These are phyloP conservation scores for Heliconius charithonia DNA, from an alignment of 2,888 invertebrate genomes.

Conservation along the genomic window DNA sequence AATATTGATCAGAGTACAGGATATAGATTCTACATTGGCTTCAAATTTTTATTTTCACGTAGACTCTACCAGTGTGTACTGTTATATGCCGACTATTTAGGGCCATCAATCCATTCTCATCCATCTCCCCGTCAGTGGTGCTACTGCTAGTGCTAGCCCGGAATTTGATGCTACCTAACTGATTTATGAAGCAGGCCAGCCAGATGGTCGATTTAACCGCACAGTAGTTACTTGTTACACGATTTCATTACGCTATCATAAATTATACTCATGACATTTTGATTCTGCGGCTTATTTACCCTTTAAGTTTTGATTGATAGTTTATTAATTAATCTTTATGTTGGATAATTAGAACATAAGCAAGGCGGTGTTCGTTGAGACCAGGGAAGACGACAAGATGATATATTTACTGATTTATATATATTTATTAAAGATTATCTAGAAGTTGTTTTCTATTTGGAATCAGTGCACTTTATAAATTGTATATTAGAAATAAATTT, in stretches of 20 bases:
- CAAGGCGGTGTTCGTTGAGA: neutral
- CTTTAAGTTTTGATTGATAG: slow-evolving; percentile 18
- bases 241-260: slow-evolving; percentile 21
- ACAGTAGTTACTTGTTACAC: slow-evolving; percentile 17
- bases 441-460: too few species aligned
- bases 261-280: slow-evolving; percentile 16
- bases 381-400: neutral
- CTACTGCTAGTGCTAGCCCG: slow-evolving; percentile 31
- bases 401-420: too few species aligned
- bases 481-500: too few species aligned
- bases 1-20: neutral
- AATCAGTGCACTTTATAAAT: too few species aligned
- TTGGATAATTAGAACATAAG: neutral
- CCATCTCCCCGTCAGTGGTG: slow-evolving; percentile 37
- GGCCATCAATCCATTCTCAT: slow-evolving; percentile 44
- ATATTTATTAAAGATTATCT: too few species aligned
- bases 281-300: slow-evolving; percentile 20
- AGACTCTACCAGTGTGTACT: slow-evolving; percentile 37
- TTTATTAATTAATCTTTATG: slow-evolving; percentile 25
- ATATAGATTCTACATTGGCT: neutral
- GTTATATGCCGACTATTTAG: slow-evolving; percentile 45
- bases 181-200: slow-evolving; percentile 35
- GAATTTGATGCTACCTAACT: slow-evolving; percentile 35
- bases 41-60: slow-evolving; percentile 28
- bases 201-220: slow-evolving; percentile 25